These are phyloP conservation scores for Jaculus jaculus DNA, from an alignment of 2,113 vertebrate species.

Conservation along the genomic window DNA sequence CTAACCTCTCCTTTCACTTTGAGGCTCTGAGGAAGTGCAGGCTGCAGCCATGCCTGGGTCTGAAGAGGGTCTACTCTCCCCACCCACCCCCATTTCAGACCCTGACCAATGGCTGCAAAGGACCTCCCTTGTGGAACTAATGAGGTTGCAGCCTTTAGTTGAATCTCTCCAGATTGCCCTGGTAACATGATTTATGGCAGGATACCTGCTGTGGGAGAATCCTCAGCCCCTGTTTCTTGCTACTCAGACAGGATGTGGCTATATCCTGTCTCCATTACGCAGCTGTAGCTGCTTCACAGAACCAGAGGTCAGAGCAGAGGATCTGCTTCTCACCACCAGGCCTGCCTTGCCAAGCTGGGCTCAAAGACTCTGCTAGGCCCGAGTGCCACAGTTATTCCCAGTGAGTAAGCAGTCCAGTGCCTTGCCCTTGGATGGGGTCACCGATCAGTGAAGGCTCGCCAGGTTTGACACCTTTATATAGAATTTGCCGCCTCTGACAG, in stretches of 20 bases:
- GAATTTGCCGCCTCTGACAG: constrained; percentile 26
- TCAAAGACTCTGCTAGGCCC: not conserved
- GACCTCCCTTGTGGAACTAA: not conserved
- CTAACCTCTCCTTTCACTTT: too few relatives aligned
- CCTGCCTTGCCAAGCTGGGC: not conserved
- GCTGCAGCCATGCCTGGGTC: not conserved
- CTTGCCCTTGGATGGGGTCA: constrained; percentile 27
- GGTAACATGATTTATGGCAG: constrained; percentile 31
- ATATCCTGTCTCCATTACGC: constrained; percentile 65
- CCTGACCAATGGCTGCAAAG: not conserved
- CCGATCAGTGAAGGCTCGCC: not conserved
- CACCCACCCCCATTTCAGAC: not conserved
- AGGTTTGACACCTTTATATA: constrained; percentile 57
- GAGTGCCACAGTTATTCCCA: not conserved
- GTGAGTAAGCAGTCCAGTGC: not conserved
- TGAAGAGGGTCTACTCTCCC: not conserved
- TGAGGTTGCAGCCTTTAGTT: not conserved
- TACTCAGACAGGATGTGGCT: constrained; percentile 63
- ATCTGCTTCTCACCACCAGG: not conserved
- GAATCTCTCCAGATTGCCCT: constrained; percentile 4
- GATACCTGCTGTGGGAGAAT: constrained; percentile 2
- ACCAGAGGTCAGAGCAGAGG: not conserved
- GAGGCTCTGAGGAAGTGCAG: not conserved
- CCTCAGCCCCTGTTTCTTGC: not conserved
- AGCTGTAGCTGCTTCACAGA: constrained; percentile 15